phyloP scores from a whole-genome alignment of 1,140 invertebrate species.

The Ostrea edulis region DNA sequence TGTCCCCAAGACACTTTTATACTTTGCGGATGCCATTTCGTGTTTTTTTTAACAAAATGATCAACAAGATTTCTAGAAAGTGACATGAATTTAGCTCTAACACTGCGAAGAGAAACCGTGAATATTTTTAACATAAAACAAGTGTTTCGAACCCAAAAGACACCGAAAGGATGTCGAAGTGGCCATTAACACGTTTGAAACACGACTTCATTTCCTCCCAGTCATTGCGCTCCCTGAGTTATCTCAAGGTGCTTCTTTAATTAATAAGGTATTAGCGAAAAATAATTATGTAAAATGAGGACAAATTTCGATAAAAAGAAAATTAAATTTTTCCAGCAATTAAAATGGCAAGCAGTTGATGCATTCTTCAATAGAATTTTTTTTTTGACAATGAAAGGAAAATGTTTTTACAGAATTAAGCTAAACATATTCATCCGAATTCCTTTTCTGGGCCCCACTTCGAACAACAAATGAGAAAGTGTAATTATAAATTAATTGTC shows the following conservation, averaged over 20 bases:
- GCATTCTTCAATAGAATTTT: background rate
- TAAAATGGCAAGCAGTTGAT: background rate
- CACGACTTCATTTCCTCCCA: background rate
- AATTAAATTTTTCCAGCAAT: background rate
- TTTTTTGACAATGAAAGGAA: background rate
- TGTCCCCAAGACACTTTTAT: too few species aligned
- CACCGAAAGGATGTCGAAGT: background rate
- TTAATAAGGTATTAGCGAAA: background rate
- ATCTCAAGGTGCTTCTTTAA: background rate
- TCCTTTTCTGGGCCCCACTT: background rate
- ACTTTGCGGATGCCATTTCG: too few species aligned
- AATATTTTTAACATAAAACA: constrained; percentile 25
- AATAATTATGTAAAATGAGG: background rate
- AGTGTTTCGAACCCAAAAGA: background rate
- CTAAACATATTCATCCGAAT: background rate
- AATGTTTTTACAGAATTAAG: background rate
- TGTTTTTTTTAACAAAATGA: background rate
- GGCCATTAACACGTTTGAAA: background rate
- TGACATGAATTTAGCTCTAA: constrained; percentile 2
- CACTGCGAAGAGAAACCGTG: background rate
- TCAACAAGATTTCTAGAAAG: background rate
- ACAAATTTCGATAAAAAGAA: background rate
- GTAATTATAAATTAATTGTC: constrained; percentile 33
- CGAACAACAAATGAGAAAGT: background rate
- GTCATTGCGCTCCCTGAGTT: background rate